Conservation (phyloP, 2,888 invertebrate species). For the Cantharis flavilabris region DNA sequence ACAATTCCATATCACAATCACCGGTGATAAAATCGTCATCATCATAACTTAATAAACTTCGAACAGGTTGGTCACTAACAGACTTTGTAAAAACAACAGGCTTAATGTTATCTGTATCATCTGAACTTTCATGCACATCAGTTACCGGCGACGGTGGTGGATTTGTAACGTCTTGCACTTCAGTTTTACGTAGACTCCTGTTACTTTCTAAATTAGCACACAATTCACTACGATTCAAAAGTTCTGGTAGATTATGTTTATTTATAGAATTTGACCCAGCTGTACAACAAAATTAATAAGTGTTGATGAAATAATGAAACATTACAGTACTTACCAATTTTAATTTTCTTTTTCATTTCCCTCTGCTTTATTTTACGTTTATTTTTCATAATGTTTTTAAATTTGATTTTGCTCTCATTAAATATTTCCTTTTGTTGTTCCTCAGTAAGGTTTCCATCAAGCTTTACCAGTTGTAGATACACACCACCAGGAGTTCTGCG, state of each 20-base stretch:
- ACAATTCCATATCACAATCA: conserved; percentile 57
- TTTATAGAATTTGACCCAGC: conserved; percentile 22
- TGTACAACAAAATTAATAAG: conserved; percentile 8
- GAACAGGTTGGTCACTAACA: conserved; percentile 28
- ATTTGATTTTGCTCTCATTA: conserved; percentile 65
- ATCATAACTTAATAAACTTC: conserved; percentile 59
- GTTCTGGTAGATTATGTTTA: conserved; percentile 60
- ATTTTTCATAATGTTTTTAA: conserved; percentile 61
- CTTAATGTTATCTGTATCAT: conserved; percentile 49
- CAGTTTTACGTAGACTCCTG: conserved; percentile 56
- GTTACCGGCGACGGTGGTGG: conserved; percentile 84
- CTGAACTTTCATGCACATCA: conserved; percentile 68
- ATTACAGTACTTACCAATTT: conserved; percentile 39
- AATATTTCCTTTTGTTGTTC: conserved; percentile 73
- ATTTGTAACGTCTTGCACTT: conserved; percentile 65
- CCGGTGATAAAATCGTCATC: conserved; percentile 72
- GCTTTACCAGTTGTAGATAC: conserved; percentile 79
- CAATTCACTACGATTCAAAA: conserved; percentile 65
- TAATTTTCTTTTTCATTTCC: conserved; percentile 62
- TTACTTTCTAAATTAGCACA: conserved; percentile 47
- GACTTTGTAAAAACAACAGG: conserved; percentile 1
- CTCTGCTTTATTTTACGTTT: conserved; percentile 67
- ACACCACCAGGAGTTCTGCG: conserved; percentile 87
- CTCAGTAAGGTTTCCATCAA: conserved; percentile 67
- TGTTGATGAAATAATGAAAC: background rate